Evolutionary conservation across 2,888 invertebrate genomes (phyloP).

Genomic region (Cerastis rubricosa): DNA sequence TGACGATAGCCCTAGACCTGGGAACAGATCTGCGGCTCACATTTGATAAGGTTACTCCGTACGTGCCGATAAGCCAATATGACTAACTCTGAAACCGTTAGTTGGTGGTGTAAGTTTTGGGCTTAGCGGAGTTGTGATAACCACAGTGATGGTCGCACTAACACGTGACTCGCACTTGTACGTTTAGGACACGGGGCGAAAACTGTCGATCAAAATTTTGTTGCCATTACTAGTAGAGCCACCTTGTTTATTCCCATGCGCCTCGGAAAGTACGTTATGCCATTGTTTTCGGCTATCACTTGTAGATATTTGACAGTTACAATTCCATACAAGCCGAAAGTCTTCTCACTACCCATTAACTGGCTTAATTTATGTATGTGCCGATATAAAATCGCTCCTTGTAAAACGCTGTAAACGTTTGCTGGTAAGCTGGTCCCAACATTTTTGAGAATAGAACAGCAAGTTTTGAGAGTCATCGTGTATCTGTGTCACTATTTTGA

Average conservation of each 20-base stretch:
- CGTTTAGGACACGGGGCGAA: background rate
- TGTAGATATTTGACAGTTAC: background rate
- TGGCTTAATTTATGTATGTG: background rate
- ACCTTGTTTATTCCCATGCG: background rate
- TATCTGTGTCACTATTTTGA: background rate
- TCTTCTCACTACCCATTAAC: background rate
- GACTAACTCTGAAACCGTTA: conserved; percentile 70
- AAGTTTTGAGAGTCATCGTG: background rate
- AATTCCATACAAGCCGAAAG: background rate
- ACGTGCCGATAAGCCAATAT: conserved; percentile 76
- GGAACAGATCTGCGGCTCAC: conserved; percentile 67
- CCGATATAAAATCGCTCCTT: background rate
- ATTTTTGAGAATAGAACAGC: background rate
- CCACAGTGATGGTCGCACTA: background rate
- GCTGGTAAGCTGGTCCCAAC: too few relatives aligned
- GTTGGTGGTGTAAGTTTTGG: conserved; percentile 47
- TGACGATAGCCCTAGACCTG: conserved; percentile 41
- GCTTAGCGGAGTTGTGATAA: background rate
- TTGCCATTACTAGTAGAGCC: background rate
- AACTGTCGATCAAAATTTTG: background rate
- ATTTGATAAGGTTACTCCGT: conserved; percentile 75
- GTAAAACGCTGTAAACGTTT: too few relatives aligned
- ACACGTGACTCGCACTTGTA: background rate
- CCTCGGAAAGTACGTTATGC: background rate
- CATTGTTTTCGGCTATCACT: background rate